These are phyloP conservation scores for Phoxinus dragarum DNA, from an alignment of 2,797 vertebrate species.

Conservation along the genomic window DNA sequence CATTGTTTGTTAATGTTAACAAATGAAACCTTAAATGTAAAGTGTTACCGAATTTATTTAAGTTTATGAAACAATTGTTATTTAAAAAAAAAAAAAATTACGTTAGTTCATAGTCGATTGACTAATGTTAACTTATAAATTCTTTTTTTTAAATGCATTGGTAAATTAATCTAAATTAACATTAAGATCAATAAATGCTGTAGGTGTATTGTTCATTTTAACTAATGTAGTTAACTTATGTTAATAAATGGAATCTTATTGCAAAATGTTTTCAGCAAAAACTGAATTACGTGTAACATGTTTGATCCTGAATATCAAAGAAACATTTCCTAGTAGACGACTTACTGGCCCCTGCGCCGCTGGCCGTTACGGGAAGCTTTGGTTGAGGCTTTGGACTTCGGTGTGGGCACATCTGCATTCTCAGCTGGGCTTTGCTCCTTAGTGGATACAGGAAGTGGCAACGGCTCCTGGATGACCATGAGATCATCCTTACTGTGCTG, in stretches of 20 bases:
- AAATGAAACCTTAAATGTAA: too few species aligned
- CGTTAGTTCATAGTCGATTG: too few species aligned
- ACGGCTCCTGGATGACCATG: conserved; percentile 84
- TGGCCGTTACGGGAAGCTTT: conserved; percentile 84
- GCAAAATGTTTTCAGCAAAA: background rate
- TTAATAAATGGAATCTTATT: background rate
- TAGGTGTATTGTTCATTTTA: background rate
- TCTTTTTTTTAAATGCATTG: background rate
- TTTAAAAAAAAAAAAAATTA: too few species aligned
- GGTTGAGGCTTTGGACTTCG: conserved; percentile 84
- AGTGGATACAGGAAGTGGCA: conserved; percentile 80
- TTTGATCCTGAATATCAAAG: background rate
- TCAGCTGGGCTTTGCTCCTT: conserved; percentile 90
- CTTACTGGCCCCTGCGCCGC: conserved; percentile 87
- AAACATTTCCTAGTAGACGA: conserved; percentile 7
- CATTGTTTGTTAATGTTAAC: background rate
- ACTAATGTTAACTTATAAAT: too few species aligned
- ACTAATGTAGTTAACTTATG: background rate
- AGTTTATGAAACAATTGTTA: too few species aligned
- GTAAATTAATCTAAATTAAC: background rate
- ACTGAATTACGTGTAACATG: background rate
- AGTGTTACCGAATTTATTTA: too few species aligned
- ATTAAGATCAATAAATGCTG: background rate
- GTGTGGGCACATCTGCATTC: conserved; percentile 87
- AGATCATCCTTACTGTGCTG: conserved; percentile 90